Percentiles rank a stretch among this genome's conserved stretches.
These are phyloP conservation scores for Melanophora roralis DNA, from an alignment of 2,888 invertebrate genomes.

Conservation along the genomic window DNA sequence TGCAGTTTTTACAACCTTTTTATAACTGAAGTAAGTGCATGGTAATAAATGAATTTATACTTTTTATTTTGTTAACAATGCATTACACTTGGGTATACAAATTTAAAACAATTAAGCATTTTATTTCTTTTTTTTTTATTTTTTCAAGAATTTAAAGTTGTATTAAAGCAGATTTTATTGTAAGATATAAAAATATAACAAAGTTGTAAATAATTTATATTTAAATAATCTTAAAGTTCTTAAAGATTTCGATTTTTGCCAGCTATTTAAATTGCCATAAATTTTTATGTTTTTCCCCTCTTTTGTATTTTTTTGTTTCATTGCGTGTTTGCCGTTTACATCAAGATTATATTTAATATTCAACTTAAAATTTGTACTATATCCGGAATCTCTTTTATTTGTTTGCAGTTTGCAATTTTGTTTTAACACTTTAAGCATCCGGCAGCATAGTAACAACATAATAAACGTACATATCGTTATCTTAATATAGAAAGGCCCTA, in stretches of 20 bases:
- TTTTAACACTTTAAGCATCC: constrained; percentile 16
- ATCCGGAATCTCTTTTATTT: constrained; percentile 39
- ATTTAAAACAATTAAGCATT: neutral
- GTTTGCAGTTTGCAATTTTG: neutral
- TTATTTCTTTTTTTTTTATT: no score
- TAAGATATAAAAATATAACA: neutral
- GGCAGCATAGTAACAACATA: constrained; percentile 12
- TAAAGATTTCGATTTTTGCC: neutral
- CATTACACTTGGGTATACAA: constrained; percentile 2
- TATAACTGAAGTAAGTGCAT: neutral
- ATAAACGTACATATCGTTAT: no score
- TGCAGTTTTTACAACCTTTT: neutral
- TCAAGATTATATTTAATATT: constrained; percentile 58
- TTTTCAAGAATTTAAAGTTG: neutral
- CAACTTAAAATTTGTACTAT: constrained; percentile 56
- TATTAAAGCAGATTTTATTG: neutral
- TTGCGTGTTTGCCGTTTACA: neutral
- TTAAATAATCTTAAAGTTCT: neutral
- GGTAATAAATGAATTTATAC: neutral
- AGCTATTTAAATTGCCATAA: neutral
- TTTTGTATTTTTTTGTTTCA: neutral
- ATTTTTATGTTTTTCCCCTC: constrained; percentile 3
- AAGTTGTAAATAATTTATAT: neutral
- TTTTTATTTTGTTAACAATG: neutral
- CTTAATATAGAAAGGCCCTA: no score